Conservation (phyloP, 2,888 invertebrate species). For the Phorcus lineatus region DNA sequence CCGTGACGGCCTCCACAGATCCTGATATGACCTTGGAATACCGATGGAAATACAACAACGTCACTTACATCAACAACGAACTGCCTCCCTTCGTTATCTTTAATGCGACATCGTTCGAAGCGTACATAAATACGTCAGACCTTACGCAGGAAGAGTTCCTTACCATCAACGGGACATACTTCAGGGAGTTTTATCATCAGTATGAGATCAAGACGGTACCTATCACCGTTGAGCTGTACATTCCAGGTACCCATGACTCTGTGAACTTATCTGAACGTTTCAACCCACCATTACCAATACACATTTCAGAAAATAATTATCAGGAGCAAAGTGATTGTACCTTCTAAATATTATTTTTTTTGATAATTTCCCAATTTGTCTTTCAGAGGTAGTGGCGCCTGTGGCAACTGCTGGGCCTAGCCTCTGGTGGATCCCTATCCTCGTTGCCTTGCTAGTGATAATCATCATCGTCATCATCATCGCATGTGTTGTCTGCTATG, state of each 20-base stretch:
- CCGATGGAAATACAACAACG: conserved; percentile 7
- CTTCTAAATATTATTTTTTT: no score
- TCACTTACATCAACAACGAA: background rate
- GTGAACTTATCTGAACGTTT: no score
- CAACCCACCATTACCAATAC: no score
- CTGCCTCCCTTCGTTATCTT: background rate
- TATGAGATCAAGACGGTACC: background rate
- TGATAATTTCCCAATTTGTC: no score
- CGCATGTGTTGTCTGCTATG: conserved; percentile 56
- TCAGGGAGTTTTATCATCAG: background rate
- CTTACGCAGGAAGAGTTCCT: background rate
- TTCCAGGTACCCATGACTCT: conserved; percentile 24
- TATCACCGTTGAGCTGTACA: background rate
- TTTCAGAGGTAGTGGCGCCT: conserved; percentile 25
- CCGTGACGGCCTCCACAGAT: background rate
- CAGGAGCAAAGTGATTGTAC: no score
- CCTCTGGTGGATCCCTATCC: conserved; percentile 62
- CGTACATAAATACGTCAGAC: background rate
- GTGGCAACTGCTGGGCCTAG: conserved; percentile 38
- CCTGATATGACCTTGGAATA: background rate
- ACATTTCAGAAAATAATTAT: no score
- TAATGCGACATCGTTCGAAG: background rate
- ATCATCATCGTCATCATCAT: conserved; percentile 59
- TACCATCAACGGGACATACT: background rate
- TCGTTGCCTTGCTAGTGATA: conserved; percentile 56